Conservation (phyloP, 2,113 vertebrate species). For the Neoarius graeffei region DNA sequence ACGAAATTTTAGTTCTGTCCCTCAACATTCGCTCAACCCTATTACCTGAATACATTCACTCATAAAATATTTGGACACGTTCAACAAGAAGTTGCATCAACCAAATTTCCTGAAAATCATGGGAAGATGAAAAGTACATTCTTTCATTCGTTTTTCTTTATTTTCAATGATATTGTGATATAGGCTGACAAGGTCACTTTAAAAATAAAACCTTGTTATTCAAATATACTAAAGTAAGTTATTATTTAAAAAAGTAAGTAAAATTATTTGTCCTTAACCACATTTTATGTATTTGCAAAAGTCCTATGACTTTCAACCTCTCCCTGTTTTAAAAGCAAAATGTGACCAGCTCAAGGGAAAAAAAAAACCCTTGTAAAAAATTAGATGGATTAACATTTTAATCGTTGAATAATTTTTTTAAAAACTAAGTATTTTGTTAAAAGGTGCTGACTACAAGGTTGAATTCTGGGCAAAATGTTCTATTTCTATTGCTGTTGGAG, state of each 20-base stretch:
- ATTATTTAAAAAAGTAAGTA: background rate
- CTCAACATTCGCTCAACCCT: background rate
- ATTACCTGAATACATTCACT: no score
- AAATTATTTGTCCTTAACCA: no score
- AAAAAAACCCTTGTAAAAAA: background rate
- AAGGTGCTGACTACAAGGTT: no score
- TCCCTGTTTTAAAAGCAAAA: no score
- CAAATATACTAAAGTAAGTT: background rate
- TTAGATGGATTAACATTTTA: no score
- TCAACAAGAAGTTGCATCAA: background rate
- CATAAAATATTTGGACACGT: background rate
- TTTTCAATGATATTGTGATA: background rate
- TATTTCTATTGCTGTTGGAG: no score
- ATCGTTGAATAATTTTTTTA: no score
- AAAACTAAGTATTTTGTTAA: no score
- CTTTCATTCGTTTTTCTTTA: background rate
- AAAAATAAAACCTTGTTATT: background rate
- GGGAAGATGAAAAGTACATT: background rate
- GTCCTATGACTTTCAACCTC: background rate
- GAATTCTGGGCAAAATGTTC: no score
- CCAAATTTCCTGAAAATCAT: background rate
- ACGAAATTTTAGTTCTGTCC: background rate
- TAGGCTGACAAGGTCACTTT: background rate
- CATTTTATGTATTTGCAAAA: background rate
- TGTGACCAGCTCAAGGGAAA: background rate